phyloP scores from a whole-genome alignment of 2,888 invertebrate species.

The Thecocarcelia acutangulata region DNA sequence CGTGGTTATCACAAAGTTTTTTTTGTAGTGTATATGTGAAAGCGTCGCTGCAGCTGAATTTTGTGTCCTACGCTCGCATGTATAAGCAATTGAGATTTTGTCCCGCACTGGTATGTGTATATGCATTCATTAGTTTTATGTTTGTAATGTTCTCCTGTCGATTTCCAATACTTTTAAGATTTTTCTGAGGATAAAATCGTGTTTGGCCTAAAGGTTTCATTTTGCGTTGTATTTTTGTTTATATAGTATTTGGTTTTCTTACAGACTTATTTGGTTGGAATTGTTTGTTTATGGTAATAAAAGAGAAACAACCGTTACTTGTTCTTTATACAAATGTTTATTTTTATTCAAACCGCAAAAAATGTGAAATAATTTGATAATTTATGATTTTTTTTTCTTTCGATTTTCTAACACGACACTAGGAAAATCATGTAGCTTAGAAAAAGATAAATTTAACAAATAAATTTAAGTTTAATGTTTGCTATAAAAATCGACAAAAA shows the following conservation, averaged over 20 bases:
- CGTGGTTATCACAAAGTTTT: too few species aligned
- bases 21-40: too few species aligned
- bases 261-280: slow-evolving; percentile 33
- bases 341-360: slow-evolving; percentile 37
- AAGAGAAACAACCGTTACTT: slow-evolving; percentile 57
- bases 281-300: slow-evolving; percentile 56
- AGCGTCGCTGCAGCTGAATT: too few species aligned
- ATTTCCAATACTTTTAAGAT: slow-evolving; percentile 55
- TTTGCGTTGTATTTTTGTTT: slow-evolving; percentile 33
- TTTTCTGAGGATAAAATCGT: slow-evolving; percentile 63
- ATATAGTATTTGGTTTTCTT: slow-evolving; percentile 23
- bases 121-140: background rate
- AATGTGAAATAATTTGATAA: slow-evolving; percentile 57
- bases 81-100: too few species aligned
- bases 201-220: slow-evolving; percentile 60
- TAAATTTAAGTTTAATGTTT: slow-evolving; percentile 8
- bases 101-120: too few species aligned
- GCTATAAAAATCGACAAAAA: background rate
- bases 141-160: slow-evolving; percentile 43
- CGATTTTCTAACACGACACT: slow-evolving; percentile 5
- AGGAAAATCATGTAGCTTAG: slow-evolving; percentile 7
- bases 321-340: slow-evolving; percentile 48
- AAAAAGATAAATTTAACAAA: slow-evolving; percentile 40
- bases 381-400: slow-evolving; percentile 31
- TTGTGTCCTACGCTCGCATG: too few species aligned